Evolutionary conservation across 2,888 invertebrate species (phyloP).

Genomic region (Magallana nippona): DNA sequence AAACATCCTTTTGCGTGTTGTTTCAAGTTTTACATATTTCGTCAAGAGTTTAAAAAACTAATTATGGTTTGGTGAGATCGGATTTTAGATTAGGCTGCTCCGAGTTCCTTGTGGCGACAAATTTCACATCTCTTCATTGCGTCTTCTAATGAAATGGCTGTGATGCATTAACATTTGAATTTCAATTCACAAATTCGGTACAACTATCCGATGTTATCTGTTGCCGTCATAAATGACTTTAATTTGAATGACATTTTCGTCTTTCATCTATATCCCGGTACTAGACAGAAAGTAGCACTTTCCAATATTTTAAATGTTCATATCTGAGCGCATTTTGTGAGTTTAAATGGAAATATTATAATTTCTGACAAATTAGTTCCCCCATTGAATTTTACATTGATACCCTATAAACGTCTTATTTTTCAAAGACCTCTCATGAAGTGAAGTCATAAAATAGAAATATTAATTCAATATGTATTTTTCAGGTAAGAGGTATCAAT

Average conservation of each 20-base stretch:
- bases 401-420: slow-evolving; percentile 23
- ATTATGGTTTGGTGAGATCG: background rate
- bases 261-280: slow-evolving; percentile 3
- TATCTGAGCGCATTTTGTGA: background rate
- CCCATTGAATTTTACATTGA: slow-evolving; percentile 11
- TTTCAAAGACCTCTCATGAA: slow-evolving; percentile 7
- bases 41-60: slow-evolving; percentile 30
- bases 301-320: slow-evolving; percentile 32
- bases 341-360: slow-evolving; percentile 27
- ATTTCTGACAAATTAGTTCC: slow-evolving; percentile 20
- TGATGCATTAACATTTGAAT: slow-evolving; percentile 32
- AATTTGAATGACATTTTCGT: background rate
- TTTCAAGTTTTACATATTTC: slow-evolving; percentile 29
- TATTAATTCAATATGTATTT: slow-evolving; percentile 30
- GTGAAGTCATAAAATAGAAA: slow-evolving; percentile 19
- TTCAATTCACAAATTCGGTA: slow-evolving; percentile 27
- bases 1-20: slow-evolving; percentile 27
- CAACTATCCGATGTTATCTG: slow-evolving; percentile 8
- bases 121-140: background rate
- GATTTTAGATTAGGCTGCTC: background rate
- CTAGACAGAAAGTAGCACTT: background rate
- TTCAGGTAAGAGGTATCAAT: slow-evolving; percentile 19
- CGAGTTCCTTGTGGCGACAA: background rate
- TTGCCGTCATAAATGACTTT: slow-evolving; percentile 24
- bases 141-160: background rate